Conservation (phyloP, 2,113 vertebrate genomes). For the Ellobius talpinus region DNA sequence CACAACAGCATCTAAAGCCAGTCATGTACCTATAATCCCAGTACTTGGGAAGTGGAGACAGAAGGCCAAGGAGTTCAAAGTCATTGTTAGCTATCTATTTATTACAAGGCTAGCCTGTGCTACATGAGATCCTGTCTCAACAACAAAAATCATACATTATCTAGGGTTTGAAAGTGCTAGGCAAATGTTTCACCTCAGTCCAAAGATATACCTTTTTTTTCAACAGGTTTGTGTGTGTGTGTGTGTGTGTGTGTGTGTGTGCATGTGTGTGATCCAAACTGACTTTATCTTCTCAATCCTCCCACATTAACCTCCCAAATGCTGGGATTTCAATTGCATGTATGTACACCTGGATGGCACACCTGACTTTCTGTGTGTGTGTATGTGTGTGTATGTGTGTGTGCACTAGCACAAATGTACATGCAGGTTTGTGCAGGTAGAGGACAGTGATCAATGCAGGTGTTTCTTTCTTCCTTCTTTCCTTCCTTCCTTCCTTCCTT, state of each 20-base stretch:
- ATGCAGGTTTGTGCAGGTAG: not conserved
- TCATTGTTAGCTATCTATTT: not conserved
- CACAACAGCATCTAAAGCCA: not conserved
- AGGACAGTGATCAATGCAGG: not conserved
- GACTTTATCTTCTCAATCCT: not conserved
- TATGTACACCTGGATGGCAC: not conserved
- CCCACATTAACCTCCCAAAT: not conserved
- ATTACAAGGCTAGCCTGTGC: not conserved
- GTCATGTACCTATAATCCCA: not conserved
- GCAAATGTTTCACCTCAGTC: no score
- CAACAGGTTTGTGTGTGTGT: not conserved
- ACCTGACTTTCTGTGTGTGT: not conserved
- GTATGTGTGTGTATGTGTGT: not conserved
- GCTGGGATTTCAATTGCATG: not conserved
- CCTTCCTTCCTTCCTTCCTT: no score
- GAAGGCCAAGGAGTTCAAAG: not conserved
- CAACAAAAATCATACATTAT: not conserved
- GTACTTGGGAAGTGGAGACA: not conserved
- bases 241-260: fast-evolving
- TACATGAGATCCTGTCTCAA: not conserved
- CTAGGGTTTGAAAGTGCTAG: not conserved
- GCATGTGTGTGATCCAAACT: not conserved
- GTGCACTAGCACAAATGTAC: no score
- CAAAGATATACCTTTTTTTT: not conserved
- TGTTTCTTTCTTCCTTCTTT: not conserved